These are phyloP conservation scores for Luperina testacea DNA, from an alignment of 2,888 invertebrate genomes.

Conservation along the genomic window DNA sequence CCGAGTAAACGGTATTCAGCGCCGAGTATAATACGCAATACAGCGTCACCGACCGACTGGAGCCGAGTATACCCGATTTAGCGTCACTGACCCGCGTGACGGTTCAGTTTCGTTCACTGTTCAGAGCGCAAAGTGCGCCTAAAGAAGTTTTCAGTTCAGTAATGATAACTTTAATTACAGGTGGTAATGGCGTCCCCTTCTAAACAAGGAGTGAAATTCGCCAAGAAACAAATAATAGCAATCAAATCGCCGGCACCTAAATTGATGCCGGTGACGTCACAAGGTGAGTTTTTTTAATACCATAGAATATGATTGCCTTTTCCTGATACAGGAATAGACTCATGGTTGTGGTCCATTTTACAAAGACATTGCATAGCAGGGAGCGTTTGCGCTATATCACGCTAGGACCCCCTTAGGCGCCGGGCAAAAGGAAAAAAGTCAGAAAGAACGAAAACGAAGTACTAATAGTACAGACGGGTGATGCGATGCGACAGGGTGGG, in stretches of 20 bases:
- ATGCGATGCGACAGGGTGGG: no score
- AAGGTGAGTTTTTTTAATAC: constrained; percentile 66
- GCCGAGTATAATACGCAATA: background rate
- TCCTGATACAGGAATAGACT: background rate
- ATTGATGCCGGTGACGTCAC: constrained; percentile 91
- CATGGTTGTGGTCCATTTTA: background rate
- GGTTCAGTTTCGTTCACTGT: background rate
- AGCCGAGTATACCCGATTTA: background rate
- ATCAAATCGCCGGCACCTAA: constrained; percentile 92
- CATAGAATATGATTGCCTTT: background rate
- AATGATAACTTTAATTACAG: constrained; percentile 67
- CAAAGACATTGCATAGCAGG: background rate
- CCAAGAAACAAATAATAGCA: constrained; percentile 85
- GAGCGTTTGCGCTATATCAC: no score
- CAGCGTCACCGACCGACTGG: background rate
- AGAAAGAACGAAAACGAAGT: no score
- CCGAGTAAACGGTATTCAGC: no score
- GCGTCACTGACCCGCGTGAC: background rate
- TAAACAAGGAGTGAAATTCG: constrained; percentile 82
- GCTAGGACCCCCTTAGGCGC: no score
- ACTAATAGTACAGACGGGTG: no score
- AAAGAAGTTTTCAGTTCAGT: background rate
- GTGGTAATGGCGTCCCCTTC: constrained; percentile 85
- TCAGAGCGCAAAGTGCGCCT: background rate
- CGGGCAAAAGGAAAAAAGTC: no score